Conservation (phyloP, 2,113 vertebrate genomes). For the Percopsis transmontana region DNA sequence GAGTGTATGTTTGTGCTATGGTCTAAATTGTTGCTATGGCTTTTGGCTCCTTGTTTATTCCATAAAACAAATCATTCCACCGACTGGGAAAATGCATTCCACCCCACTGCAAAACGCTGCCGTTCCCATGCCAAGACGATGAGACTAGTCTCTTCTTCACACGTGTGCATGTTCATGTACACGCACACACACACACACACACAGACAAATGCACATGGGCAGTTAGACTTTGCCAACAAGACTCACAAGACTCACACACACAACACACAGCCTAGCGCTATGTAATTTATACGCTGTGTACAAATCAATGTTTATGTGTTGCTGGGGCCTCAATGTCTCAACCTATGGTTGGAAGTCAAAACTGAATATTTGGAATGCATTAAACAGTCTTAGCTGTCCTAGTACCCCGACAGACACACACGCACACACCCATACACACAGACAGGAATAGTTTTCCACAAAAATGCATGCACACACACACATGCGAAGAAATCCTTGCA, state of each 20-base stretch:
- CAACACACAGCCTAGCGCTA: constrained; percentile 37
- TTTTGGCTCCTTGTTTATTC: constrained; percentile 40
- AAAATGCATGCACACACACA: constrained; percentile 30
- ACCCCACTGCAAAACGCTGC: constrained; percentile 24
- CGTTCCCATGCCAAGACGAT: constrained; percentile 27
- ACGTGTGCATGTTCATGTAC: constrained; percentile 19
- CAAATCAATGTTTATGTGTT: constrained; percentile 41
- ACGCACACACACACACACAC: constrained; percentile 2
- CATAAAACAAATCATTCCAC: constrained; percentile 51
- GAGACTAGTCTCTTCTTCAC: constrained; percentile 47
- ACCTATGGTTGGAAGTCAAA: not conserved
- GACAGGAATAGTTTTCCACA: not conserved
- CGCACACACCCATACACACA: not conserved
- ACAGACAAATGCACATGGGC: constrained; percentile 34
- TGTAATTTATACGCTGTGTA: constrained; percentile 31
- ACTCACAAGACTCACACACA: constrained; percentile 42
- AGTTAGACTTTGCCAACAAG: constrained; percentile 50
- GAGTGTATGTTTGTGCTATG: constrained; percentile 7
- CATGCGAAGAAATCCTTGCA: constrained; percentile 13
- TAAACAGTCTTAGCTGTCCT: constrained; percentile 15
- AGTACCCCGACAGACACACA: constrained; percentile 13
- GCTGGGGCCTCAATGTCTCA: constrained; percentile 8
- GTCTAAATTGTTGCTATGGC: constrained; percentile 17
- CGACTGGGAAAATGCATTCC: constrained; percentile 44
- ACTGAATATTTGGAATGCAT: constrained; percentile 14